Evolutionary conservation across 1,140 invertebrate species (phyloP), one percentile per base, ranked within the genome.

Genomic region (Drosophila orena): DNA sequence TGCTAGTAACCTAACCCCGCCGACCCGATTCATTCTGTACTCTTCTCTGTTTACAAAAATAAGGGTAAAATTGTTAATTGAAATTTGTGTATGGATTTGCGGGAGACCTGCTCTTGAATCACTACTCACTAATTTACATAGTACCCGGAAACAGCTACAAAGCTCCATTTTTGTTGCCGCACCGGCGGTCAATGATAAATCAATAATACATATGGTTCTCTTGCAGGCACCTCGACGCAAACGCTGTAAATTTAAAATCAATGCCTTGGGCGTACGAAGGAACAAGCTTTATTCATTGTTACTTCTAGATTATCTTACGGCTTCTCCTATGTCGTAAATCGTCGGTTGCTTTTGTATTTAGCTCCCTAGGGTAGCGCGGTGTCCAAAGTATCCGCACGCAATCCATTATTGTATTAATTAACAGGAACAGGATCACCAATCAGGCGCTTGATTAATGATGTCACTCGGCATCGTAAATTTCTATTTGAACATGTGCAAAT

Each of bases 381-480:
- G 43, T 14, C 54, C 40, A 57, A 58, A 58, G 72, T 37, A 71
- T 76, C 69, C 64, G 38, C 86, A 79, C 66, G 76, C 91, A 86
- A 92, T 92, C 88, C 83, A 92, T 92, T 92, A 92, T 92, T 92
- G 91, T 92, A 92, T 92, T 92, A 92, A 92, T 92, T 92, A 92
- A 92, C 91, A 92, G 89, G 89, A 92, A 92, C 91, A 92, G 90
- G 91, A 92, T 92, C 91, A 92, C 91, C 91, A 92, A 92, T 92
- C 91, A 92, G 91, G 74, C 79, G 90, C 91, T 91, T 92, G 91
- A 92, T 92, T 92, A 92, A 92, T 92, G 91, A 92, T 92, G 91
- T 92, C 91, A 92, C 85, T 91, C 74, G 71, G 62, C 71, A 56
- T 91, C 91, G 91, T 92, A 92, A 92, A 92, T 92, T 91, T 92